Evolutionary conservation across 1,140 invertebrate genomes (phyloP).

Genomic region (Cotesia glomerata): DNA sequence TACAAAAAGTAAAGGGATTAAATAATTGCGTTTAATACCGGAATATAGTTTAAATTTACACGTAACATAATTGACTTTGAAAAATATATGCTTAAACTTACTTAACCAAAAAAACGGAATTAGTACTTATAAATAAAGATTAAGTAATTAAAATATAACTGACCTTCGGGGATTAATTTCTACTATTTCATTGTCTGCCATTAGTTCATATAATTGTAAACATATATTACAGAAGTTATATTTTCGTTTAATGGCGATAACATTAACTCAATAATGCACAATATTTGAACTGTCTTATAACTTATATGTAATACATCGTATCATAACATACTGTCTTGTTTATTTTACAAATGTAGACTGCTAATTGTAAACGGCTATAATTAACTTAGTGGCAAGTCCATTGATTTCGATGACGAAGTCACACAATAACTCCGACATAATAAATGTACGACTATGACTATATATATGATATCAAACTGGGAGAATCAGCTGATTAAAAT

Average conservation of each 20-base stretch:
- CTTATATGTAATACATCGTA: neutral
- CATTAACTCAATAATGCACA: neutral
- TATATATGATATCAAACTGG: neutral
- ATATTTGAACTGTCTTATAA: neutral
- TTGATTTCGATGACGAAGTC: neutral
- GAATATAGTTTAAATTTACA: no score
- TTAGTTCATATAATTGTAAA: slow-evolving; percentile 28
- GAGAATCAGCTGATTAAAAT: neutral
- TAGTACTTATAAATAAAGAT: neutral
- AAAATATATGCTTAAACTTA: no score
- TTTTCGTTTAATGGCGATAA: neutral
- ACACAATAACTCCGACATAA: neutral
- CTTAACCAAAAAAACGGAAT: neutral
- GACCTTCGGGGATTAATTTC: slow-evolving; percentile 10
- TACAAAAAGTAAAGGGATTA: neutral
- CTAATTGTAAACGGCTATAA: no score
- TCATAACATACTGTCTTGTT: neutral
- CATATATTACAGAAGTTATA: neutral
- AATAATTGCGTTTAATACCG: no score
- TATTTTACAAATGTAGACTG: neutral
- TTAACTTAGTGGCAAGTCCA: neutral
- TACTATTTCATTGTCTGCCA: slow-evolving; percentile 51
- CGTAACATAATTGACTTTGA: no score
- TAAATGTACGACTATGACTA: neutral
- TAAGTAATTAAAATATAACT: neutral